Evolutionary conservation across 2,113 vertebrate genomes (phyloP).

Genomic region (Miniopterus natalensis): DNA sequence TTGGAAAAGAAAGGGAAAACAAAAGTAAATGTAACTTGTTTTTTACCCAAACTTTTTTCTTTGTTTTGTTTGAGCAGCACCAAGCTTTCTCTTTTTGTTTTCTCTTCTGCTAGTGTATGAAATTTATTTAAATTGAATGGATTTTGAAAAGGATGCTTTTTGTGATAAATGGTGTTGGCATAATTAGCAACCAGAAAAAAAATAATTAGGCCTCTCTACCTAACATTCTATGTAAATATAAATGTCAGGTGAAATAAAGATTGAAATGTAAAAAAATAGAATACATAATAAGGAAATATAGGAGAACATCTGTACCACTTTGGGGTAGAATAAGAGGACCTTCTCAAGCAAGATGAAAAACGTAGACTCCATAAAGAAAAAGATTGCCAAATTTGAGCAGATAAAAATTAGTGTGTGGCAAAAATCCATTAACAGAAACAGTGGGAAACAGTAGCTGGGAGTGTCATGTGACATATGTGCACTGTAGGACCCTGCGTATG

Average conservation of each 20-base stretch:
- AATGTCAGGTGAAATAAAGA: not conserved
- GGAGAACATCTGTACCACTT: not conserved
- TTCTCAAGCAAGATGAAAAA: not conserved
- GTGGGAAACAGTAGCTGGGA: not conserved
- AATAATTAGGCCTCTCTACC: not conserved
- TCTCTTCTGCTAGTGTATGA: not conserved
- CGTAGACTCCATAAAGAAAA: not conserved
- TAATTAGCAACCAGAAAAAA: not conserved
- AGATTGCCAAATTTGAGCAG: not conserved
- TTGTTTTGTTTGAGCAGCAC: not conserved
- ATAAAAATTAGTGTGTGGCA: not conserved
- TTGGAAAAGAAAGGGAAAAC: not conserved
- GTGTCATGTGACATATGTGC: not conserved
- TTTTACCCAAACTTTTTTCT: not conserved
- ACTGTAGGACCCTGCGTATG: no score
- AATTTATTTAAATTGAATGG: constrained; percentile 7
- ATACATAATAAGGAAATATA: not conserved
- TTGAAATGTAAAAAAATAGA: constrained; percentile 27
- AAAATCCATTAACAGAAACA: not conserved
- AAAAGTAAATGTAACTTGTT: not conserved
- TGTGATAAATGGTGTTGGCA: not conserved
- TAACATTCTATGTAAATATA: not conserved
- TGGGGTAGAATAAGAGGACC: not conserved
- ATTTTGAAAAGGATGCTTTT: not conserved
- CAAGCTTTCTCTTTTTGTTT: not conserved